Conservation (phyloP, 2,888 invertebrate genomes). For the Taenaris catops region DNA sequence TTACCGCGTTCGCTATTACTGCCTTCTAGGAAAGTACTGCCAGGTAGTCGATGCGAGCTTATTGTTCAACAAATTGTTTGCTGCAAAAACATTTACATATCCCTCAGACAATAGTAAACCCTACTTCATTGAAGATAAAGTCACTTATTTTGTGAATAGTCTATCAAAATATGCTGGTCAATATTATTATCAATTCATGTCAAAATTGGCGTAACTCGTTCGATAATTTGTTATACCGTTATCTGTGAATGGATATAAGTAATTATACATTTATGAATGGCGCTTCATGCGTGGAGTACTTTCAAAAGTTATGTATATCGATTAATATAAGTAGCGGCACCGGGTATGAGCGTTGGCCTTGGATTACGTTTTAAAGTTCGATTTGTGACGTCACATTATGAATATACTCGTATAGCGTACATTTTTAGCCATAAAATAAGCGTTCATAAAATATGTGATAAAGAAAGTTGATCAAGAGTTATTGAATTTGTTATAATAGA, state of each 20-base stretch:
- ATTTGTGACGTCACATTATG: no score
- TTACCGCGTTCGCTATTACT: constrained; percentile 66
- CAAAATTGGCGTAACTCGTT: constrained; percentile 45
- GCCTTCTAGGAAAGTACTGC: constrained; percentile 67
- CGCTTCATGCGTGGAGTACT: constrained; percentile 33
- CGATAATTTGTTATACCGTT: constrained; percentile 32
- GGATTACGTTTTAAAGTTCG: no score
- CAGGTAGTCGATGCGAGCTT: constrained; percentile 59
- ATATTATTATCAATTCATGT: constrained; percentile 36
- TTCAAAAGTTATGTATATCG: not conserved
- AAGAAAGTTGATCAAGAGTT: no score
- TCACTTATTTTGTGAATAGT: constrained; percentile 15
- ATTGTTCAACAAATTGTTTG: constrained; percentile 45
- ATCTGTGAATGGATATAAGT: constrained; percentile 42
- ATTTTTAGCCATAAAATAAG: no score
- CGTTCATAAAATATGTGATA: no score
- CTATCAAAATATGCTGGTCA: constrained; percentile 26
- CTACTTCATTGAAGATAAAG: constrained; percentile 17
- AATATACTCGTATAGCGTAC: no score
- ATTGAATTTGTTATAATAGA: no score
- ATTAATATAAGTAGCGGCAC: no score
- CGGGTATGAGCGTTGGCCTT: no score
- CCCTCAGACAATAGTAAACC: constrained; percentile 25
- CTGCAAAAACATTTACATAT: constrained; percentile 19
- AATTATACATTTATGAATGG: constrained; percentile 45